phyloP scores from a whole-genome alignment of 2,888 invertebrate genomes.

The Clunio marinus region DNA sequence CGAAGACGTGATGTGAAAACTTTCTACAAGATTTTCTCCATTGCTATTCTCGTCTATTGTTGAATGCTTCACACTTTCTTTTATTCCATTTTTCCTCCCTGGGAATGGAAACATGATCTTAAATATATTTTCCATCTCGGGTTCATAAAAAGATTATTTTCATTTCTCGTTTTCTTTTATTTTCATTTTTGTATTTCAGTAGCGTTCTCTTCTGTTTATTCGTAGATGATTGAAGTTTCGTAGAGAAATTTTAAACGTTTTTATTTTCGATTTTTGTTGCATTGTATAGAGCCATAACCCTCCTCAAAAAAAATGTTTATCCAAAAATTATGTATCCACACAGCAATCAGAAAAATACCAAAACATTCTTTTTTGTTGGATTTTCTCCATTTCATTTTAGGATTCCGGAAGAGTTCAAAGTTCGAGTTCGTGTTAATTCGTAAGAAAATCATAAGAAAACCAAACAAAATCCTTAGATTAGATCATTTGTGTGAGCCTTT shows the following conservation, averaged over 20 bases:
- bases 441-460: conserved; percentile 55
- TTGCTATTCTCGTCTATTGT: neutral
- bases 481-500: conserved; percentile 29
- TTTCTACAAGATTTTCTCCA: conserved; percentile 1
- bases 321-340: neutral
- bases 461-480: conserved; percentile 13
- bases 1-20: conserved; percentile 33
- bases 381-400: conserved; percentile 54
- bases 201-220: neutral
- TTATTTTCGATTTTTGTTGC: neutral
- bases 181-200: no score
- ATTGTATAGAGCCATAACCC: neutral
- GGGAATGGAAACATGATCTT: neutral
- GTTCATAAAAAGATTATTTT: conserved; percentile 5
- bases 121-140: neutral
- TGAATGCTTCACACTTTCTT: neutral
- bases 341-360: conserved; percentile 36
- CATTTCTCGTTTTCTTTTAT: neutral
- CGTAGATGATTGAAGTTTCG: neutral
- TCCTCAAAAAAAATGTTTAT: no score
- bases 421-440: conserved; percentile 81
- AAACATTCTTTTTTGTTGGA: conserved; percentile 51
- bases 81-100: no score
- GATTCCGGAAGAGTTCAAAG: conserved; percentile 77
- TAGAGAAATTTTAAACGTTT: neutral